These are phyloP conservation scores for Halictus rubicundus DNA, from an alignment of 1,140 invertebrate species.

Conservation along the genomic window DNA sequence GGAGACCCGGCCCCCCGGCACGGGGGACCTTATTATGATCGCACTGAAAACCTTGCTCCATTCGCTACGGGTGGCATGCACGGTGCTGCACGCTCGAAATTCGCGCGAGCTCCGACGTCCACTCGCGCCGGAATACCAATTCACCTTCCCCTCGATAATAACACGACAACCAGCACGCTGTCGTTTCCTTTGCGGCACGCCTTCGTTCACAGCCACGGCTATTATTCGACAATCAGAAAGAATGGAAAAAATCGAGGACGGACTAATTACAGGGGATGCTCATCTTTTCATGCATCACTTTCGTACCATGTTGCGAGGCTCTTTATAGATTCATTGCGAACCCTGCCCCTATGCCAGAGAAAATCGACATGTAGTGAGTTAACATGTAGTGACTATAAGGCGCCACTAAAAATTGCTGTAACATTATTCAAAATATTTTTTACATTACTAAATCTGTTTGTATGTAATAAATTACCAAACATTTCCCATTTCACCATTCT, in stretches of 20 bases:
- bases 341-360: no score
- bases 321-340: no score
- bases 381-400: no score
- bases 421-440: no score
- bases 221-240: background rate
- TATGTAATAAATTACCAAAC: no score
- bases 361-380: no score
- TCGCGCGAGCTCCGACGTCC: slow-evolving; percentile 5
- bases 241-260: no score
- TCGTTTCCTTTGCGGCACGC: background rate
- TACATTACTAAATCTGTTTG: no score
- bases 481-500: no score
- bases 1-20: slow-evolving; percentile 31
- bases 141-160: slow-evolving; percentile 19
- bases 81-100: slow-evolving; percentile 17
- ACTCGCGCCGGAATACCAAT: slow-evolving; percentile 10
- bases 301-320: no score
- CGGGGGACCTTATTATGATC: slow-evolving; percentile 44
- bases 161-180: background rate
- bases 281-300: background rate
- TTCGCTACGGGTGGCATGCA: slow-evolving; percentile 55
- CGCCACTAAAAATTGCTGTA: no score
- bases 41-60: slow-evolving; percentile 34
- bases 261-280: background rate
- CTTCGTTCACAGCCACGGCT: background rate